Evolutionary conservation across 2,888 invertebrate genomes (phyloP), one percentile per base, ranked within the genome.

Genomic region (Druceiella hillmani): DNA sequence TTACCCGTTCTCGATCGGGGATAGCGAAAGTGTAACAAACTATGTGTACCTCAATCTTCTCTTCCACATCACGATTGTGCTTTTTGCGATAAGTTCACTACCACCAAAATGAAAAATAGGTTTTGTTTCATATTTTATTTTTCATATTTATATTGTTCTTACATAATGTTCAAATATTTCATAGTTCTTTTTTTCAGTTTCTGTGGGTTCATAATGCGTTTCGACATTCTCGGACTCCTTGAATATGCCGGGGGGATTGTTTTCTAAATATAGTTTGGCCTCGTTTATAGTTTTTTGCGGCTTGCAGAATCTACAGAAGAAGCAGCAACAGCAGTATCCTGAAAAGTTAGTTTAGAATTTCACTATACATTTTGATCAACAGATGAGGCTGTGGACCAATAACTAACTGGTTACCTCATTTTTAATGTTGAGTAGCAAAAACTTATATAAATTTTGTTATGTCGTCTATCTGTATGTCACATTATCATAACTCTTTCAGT

Each of bases 311-410:
- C 70, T 70, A 47, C 78, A 81, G 45, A 63, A 75, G 29, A 74
- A 58, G 49, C 71, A 72, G 47, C 78, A 81, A 42, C 73, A 81
- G 46, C 80, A 80, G 76, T 79, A 78, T 37, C 80, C 79, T 79
- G 41, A 35, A 16, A 49, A 48, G 45, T 29, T 17, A 14, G 14
- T 14, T 30, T 26, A 17, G 6, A 11, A 49, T 52, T n/a, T 17
- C 16, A n/a, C 9, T 7, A 20, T 4, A 13, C 27, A 2, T 14
- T 6, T 15, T 12, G 14, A n/a, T n/a, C n/a, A n/a, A n/a, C n/a
- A n/a, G n/a, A n/a, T n/a, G n/a, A n/a, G n/a, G n/a, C n/a, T n/a
- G n/a, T n/a, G n/a, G n/a, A n/a, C n/a, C n/a, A n/a, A n/a, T n/a
- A n/a, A n/a, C n/a, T n/a, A n/a, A n/a, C n/a, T n/a, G n/a, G n/a